Percentiles rank a stretch among this genome's conserved stretches.
These are phyloP conservation scores for Pteruthius melanotis DNA, from an alignment of 2,113 vertebrate genomes.

Conservation along the genomic window DNA sequence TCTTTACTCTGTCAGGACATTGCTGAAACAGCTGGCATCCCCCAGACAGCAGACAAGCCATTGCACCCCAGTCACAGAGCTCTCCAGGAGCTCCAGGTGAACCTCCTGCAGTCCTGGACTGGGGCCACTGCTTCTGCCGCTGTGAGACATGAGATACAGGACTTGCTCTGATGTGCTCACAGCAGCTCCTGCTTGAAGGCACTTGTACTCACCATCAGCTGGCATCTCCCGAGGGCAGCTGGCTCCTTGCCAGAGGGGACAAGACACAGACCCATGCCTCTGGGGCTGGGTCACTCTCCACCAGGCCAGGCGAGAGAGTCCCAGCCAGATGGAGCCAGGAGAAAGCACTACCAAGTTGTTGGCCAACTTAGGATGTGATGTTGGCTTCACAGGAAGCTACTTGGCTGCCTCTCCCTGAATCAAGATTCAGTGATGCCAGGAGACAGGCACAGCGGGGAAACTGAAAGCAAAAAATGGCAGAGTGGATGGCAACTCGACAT, in stretches of 20 bases:
- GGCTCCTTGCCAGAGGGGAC: neutral
- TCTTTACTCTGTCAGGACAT: neutral
- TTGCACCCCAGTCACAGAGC: neutral
- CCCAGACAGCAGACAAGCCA: neutral
- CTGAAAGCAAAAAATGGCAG: constrained; percentile 68
- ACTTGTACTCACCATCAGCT: neutral
- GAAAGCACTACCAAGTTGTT: constrained; percentile 46
- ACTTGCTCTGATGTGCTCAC: neutral
- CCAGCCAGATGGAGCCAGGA: constrained; percentile 40
- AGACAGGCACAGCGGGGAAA: constrained; percentile 60
- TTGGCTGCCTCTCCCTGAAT: constrained; percentile 58
- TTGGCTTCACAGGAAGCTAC: constrained; percentile 62
- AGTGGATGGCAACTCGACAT: constrained; percentile 61
- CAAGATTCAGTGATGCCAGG: constrained; percentile 66
- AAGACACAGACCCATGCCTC: fast-evolving
- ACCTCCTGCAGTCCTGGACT: neutral
- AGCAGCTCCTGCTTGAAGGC: neutral
- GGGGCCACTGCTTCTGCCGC: neutral
- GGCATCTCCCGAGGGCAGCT: neutral
- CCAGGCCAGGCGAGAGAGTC: neutral
- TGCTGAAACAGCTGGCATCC: neutral
- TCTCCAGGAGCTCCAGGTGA: neutral
- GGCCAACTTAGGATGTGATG: constrained; percentile 56
- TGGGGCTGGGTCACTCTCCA: neutral
- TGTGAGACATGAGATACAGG: neutral